Evolutionary conservation across 2,888 invertebrate genomes (phyloP).

Genomic region (Pseudococcus jackbeardsleyi): DNA sequence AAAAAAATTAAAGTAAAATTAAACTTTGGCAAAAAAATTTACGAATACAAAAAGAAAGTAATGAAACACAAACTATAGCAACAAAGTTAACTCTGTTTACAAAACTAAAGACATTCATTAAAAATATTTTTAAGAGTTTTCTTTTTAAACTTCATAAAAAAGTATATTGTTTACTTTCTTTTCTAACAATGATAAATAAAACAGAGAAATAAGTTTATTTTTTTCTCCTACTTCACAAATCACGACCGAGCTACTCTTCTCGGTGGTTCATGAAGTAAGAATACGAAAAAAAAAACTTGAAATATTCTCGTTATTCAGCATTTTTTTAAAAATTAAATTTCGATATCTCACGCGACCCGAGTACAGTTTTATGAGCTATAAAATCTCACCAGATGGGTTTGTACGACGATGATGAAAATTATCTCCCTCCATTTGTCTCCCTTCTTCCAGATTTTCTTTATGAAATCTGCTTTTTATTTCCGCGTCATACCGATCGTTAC

Average conservation of each 20-base stretch:
- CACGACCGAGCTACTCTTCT: background rate
- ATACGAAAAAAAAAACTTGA: background rate
- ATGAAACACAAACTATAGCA: conserved; percentile 39
- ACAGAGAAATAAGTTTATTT: conserved; percentile 34
- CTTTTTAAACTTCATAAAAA: conserved; percentile 51
- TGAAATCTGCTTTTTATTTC: background rate
- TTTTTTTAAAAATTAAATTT: conserved; percentile 27
- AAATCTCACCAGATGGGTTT: conserved; percentile 26
- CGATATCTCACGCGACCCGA: conserved; percentile 31
- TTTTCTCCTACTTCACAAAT: conserved; percentile 34
- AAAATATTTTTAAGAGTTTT: conserved; percentile 51
- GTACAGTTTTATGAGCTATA: conserved; percentile 27
- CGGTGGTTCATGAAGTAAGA: background rate
- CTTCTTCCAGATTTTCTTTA: background rate
- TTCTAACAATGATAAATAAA: conserved; percentile 50
- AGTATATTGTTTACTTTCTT: conserved; percentile 48
- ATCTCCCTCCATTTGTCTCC: background rate
- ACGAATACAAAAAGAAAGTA: conserved; percentile 48
- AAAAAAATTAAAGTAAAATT: conserved; percentile 45
- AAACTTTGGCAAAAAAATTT: conserved; percentile 31
- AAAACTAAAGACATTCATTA: conserved; percentile 51
- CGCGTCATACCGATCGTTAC: background rate
- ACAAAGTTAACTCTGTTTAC: conserved; percentile 50
- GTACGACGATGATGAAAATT: background rate
- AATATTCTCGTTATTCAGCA: conserved; percentile 48